These are phyloP conservation scores for Apis cerana DNA, from an alignment of 1,140 invertebrate species.

Conservation along the genomic window DNA sequence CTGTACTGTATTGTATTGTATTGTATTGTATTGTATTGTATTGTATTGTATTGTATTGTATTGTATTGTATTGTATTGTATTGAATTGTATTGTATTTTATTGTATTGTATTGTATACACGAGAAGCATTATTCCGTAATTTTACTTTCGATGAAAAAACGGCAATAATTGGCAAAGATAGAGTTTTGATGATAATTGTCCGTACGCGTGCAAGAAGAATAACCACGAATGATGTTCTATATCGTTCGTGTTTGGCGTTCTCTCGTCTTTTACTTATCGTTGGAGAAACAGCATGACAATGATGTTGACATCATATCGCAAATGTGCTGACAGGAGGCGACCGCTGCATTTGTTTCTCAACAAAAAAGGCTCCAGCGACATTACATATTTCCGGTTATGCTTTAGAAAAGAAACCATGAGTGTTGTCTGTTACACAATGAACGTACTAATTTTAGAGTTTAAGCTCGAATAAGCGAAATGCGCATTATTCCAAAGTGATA, in stretches of 20 bases:
- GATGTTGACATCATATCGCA: background rate
- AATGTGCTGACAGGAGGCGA: background rate
- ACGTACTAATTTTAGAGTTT: conserved; percentile 11
- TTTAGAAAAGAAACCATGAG: background rate
- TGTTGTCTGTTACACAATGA: conserved; percentile 7
- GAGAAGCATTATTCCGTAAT: conserved; percentile 17
- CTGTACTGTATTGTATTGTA: background rate
- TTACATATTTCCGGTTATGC: conserved; percentile 4
- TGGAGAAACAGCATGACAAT: background rate
- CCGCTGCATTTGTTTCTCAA: background rate
- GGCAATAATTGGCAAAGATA: conserved; percentile 53
- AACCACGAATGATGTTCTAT: background rate
- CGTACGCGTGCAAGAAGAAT: background rate
- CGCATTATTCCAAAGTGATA: conserved; percentile 36
- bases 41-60: background rate
- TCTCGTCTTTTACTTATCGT: conserved; percentile 6
- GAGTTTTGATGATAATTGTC: conserved; percentile 3
- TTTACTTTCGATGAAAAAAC: conserved; percentile 44
- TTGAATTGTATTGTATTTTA: background rate
- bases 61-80: background rate
- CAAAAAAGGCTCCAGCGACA: background rate
- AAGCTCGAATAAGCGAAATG: conserved; percentile 20
- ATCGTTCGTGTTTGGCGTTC: conserved; percentile 21
- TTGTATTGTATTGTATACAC: conserved; percentile 6
- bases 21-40: background rate